A percentile compares a stretch with the other conserved stretches of the same genome.
Evolutionary conservation across 2,888 invertebrate genomes (phyloP).

Genomic region (Drosophila lacicola): DNA sequence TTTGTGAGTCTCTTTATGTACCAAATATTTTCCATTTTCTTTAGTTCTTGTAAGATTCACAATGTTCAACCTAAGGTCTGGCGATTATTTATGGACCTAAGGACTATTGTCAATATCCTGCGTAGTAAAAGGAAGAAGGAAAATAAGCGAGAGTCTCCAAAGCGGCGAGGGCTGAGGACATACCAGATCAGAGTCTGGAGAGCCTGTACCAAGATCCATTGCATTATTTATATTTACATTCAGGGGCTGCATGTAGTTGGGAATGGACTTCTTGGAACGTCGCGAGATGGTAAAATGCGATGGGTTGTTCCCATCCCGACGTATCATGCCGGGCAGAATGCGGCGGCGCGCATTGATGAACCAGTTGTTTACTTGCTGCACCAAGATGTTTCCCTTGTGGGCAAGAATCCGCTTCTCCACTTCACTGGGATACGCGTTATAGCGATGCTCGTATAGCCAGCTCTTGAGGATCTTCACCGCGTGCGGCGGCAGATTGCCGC

Average conservation of each 20-base stretch:
- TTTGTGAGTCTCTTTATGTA: too few species aligned
- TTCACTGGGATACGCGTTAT: slow-evolving; percentile 96
- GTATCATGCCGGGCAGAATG: slow-evolving; percentile 90
- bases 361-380: slow-evolving; percentile 97
- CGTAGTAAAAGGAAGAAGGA: too few species aligned
- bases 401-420: slow-evolving; percentile 94
- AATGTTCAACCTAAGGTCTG: background rate
- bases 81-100: background rate
- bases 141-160: background rate
- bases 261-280: background rate
- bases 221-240: background rate
- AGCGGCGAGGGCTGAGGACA: background rate
- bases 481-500: background rate
- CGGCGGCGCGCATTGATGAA: slow-evolving; percentile 97
- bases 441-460: slow-evolving; percentile 14
- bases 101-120: background rate
- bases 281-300: slow-evolving; percentile 5
- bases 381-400: slow-evolving; percentile 93
- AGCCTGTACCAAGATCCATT: background rate
- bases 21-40: background rate
- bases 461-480: slow-evolving; percentile 4
- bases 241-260: background rate
- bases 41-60: background rate
- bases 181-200: background rate
- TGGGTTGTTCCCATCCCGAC: slow-evolving; percentile 5